These are phyloP conservation scores for Tetrapedia diversipes DNA, from an alignment of 2,888 invertebrate species.

Conservation along the genomic window DNA sequence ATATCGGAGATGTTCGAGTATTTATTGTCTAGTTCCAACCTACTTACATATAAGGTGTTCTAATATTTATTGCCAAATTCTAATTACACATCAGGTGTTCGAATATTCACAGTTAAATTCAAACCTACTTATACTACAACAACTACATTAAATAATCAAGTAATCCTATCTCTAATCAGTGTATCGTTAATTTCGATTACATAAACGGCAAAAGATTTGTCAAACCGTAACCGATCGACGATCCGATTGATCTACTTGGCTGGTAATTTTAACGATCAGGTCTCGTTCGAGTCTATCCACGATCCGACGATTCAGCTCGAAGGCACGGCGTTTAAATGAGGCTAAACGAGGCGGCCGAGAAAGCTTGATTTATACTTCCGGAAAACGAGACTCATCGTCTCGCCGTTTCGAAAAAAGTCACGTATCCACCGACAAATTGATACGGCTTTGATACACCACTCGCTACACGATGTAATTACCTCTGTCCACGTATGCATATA, in stretches of 20 bases:
- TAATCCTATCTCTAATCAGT: too few relatives aligned
- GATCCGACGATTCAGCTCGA: constrained; percentile 3
- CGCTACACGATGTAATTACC: background rate
- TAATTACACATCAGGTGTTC: too few relatives aligned
- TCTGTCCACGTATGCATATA: background rate
- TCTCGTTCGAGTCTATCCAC: background rate
- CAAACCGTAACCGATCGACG: constrained; percentile 4
- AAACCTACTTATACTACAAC: too few relatives aligned
- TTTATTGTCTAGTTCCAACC: too few relatives aligned
- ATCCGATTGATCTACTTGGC: background rate
- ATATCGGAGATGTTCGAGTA: too few relatives aligned
- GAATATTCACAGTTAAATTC: too few relatives aligned
- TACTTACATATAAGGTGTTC: too few relatives aligned
- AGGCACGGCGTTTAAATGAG: constrained; percentile 13
- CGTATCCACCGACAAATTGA: constrained; percentile 26
- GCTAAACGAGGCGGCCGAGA: constrained; percentile 22
- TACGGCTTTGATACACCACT: constrained; percentile 14
- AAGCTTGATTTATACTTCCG: constrained; percentile 49
- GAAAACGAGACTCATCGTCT: constrained; percentile 23
- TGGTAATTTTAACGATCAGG: background rate
- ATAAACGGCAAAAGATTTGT: background rate
- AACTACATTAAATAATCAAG: too few relatives aligned
- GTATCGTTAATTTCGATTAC: too few relatives aligned
- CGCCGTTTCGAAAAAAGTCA: constrained; percentile 19
- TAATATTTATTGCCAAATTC: too few relatives aligned